Evolutionary conservation across 2,113 vertebrate species (phyloP), one percentile per base, ranked within the genome.

Genomic region (Pelmatolapia mariae): DNA sequence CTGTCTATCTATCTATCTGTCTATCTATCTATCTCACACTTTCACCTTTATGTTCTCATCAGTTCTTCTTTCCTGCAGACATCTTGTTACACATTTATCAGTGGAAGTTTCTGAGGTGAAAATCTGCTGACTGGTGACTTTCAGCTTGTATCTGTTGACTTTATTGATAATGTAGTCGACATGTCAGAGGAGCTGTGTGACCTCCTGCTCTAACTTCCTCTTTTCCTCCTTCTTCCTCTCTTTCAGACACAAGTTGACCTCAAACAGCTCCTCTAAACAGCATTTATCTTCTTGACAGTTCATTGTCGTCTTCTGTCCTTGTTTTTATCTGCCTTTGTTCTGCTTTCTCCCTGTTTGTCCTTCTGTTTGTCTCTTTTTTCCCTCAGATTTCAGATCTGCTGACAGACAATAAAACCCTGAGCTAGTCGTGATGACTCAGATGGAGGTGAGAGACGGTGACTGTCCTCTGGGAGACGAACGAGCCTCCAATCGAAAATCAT

Each of bases 181-280:
- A 1, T n/a, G 83, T 52, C 33, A 50, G 43, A 59, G 63, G 4
- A 87, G 63, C 52, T 31, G 26, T 6, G 50, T 57, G 85, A 57
- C 52, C 80, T 73, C 68, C 31, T 83, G 31, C 68, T 87, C 31
- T 83, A 68, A 54, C 68, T 87, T 87, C 86, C 56, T 87, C 47
- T 24, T 40, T 16, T 18, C 22, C 33, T 71, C 8, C 40, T 61
- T 1, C 80, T 31, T 81, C 59, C 50, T 86, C 13, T 73, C 10
- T n/a, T 11, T 52, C 52, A 56, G 53, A n/a, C 53, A 36, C 53
- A 10, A 26, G n/a, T 6, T n/a, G 80, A 86, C 63, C 85, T 57
- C 10, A 12, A 66, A 7, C 50, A 73, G 61, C 47, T 66, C 16
- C 16, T 79, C 47, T 18, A 18, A 63, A 50, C 24, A 76, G 8